Evolutionary conservation across 2,888 invertebrate genomes (phyloP).

Genomic region (Tyria jacobaeae): DNA sequence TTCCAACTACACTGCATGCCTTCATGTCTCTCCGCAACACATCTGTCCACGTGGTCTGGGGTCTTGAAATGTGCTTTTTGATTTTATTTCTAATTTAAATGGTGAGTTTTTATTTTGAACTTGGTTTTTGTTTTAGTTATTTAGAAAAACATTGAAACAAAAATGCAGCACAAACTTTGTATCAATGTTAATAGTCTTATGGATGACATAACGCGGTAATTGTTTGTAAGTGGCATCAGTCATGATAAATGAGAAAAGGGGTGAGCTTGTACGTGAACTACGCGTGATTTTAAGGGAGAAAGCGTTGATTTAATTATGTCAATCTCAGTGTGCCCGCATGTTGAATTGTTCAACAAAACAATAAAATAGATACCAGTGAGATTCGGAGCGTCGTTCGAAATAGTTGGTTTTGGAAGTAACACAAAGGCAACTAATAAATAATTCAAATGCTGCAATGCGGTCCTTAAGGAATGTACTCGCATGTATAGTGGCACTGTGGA

Average conservation of each 20-base stretch:
- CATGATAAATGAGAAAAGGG: constrained; percentile 55
- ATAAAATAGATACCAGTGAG: constrained; percentile 45
- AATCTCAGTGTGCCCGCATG: constrained; percentile 45
- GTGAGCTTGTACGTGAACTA: constrained; percentile 32
- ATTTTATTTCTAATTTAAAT: no score
- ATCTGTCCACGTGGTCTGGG: no score
- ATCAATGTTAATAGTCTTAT: constrained; percentile 9
- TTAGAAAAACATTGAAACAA: background rate
- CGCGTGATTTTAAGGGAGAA: constrained; percentile 42
- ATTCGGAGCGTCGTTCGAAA: constrained; percentile 55
- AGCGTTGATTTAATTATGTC: constrained; percentile 55
- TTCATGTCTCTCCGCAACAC: no score
- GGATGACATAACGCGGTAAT: constrained; percentile 24
- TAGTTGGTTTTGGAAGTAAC: constrained; percentile 64
- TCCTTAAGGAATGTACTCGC: constrained; percentile 67
- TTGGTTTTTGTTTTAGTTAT: no score
- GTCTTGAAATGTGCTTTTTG: no score
- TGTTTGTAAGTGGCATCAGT: constrained; percentile 44
- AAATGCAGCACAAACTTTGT: constrained; percentile 7
- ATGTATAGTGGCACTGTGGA: constrained; percentile 54
- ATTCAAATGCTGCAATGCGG: constrained; percentile 83
- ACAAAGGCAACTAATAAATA: constrained; percentile 80
- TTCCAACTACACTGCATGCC: no score
- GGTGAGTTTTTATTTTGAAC: background rate
- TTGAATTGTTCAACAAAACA: constrained; percentile 53